Base-by-base conservation (phyloP, 2,113 vertebrate species). In the Cheilinus undulatus region DNA sequence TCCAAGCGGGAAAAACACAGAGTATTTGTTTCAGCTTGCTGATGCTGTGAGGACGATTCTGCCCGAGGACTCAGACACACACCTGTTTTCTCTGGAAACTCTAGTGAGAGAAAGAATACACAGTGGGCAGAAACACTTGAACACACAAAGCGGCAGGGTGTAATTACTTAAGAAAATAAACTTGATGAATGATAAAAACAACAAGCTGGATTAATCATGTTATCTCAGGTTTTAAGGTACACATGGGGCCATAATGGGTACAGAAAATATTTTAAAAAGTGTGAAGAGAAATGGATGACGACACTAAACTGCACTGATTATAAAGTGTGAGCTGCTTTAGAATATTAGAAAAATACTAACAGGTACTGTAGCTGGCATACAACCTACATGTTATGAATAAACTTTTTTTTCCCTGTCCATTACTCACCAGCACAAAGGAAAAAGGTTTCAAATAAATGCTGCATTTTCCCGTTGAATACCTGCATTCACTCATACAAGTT, bases 21-120 rank as follows among this genome's bases (percentile, higher is more conserved):
- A 99, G 51, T 99, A 99, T 76, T 92, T 99, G 19, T 97, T 99
- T 71, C 91, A 98, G 94, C 95, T 99, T 15, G 97, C 97, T 22
- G 90, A 95, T 13, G 96, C 98, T 38, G 88, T 99, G 34, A 94
- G 97, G 72, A 92, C 84, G 22, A 93, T 97, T 1, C 91, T 97
- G 20, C 98, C 98, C 0, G 97, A 99, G 89, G 96, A 98, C 9
- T 90, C 61, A 15, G 98, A 99, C 11, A 86, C 95, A 22, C 98
- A 99, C 82, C 94, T 99, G 72, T 99, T 99, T 88, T 94, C 95
- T 74, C 90, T 99, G 48, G 98, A 99, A 90, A 94, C 90, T 30
- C 88, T 97, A 67, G 97, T 99, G 73, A 97, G 91, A 67, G 91
- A 96, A 66, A 92, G 94, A 73, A 72, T 96, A 42, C 82, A 90